Base-by-base conservation (phyloP, 64 coral and sea anemone species). In the Montipora cactus region DNA sequence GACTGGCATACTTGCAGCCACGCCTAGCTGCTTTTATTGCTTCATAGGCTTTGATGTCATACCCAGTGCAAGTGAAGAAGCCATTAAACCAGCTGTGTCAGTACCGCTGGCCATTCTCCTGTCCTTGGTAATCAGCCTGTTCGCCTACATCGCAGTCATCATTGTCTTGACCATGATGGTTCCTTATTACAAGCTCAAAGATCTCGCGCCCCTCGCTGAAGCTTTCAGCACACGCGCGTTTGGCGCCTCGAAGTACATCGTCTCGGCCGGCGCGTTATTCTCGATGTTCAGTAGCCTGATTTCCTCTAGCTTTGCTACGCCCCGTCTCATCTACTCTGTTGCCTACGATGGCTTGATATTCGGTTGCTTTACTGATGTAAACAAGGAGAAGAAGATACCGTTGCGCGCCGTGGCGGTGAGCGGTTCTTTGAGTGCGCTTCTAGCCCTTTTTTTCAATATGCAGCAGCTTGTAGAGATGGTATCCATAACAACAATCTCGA, bases 121-220 rank as follows among this genome's bases (percentile, higher is more conserved):
- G 11, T 74, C 88, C 7, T n/a, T 97, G 8, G 68, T 47, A 51
- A 79, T 97, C 16, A 91, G 88, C 78, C 79, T 91, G 20, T 20
- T 49, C 0, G 92, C 84, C 28, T 97, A 97, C 64, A 44, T 97
- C 7, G 83, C 75, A 8, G 59, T 97, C 9, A 90, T 85, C 1
- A 67, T 84, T 4, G 44, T 97, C 4, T n/a, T 97, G 5, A 97
- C 95, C 7, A 78, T 97, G 47, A 97, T 97, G 92, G 89, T 91
- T n/a, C 95, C 95, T 46, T 97, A 97, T 62, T 85, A 76, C 18
- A 47, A 55, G 21, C 75, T 97, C 23, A 83, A 59, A 14, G 51
- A 81, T 8, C 81, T 94, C 44, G 91, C 95, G 4, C 92, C 95
- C 1, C 15, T 97, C 15, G 95, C 95, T 16, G 92, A 87, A 66